Base-by-base conservation (phyloP, 2,888 invertebrate genomes). In the Stenichneumon culpator region DNA sequence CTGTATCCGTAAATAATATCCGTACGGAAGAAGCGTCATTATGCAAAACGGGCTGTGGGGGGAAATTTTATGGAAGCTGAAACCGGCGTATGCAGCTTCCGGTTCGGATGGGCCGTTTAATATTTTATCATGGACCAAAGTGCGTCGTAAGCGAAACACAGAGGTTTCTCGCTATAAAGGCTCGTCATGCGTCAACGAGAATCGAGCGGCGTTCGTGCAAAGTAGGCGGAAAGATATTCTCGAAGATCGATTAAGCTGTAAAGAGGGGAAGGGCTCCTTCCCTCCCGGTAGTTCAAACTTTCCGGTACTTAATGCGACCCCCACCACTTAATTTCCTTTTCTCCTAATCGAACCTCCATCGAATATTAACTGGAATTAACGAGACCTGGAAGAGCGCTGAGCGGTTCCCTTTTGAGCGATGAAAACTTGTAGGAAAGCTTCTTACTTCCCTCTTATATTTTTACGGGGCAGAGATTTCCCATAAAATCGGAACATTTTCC, bases 271-370 rank as follows among this genome's bases (percentile, higher is more conserved):
- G 63, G 63, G n/a, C 70, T 68, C 65, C 63, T 65, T 65, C 73
- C 11, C 67, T 52, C 60, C 19, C 2, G 54, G 36, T 68, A 57
- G n/a, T 50, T 3, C 16, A 19, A 75, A 75, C 75, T 75, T 65
- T 32, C 50, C 36, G 39, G 3, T 9, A 50, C 9, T 57, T 73
- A 28, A 19, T 4, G 22, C 68, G 47, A 47, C 67, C 57, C 50
- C 22, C 25, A 19, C 28, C 79, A 47, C 77, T 77, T 60, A 77
- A 81, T 82, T 79, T 79, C 69, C 69, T 67, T 70, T 84, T 75
- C 67, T 79, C 67, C 19, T 28, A 60, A 79, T 82, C 54, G 63
- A 69, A 11, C 47, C 57, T 1, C 28, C 54, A 3, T 47, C 44
- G 19, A 44, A 74, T 57, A 36, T 78, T 50, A 79, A 75, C 70